Evolutionary conservation across 2,113 vertebrate genomes (phyloP).

Genomic region (Labeo catla): DNA sequence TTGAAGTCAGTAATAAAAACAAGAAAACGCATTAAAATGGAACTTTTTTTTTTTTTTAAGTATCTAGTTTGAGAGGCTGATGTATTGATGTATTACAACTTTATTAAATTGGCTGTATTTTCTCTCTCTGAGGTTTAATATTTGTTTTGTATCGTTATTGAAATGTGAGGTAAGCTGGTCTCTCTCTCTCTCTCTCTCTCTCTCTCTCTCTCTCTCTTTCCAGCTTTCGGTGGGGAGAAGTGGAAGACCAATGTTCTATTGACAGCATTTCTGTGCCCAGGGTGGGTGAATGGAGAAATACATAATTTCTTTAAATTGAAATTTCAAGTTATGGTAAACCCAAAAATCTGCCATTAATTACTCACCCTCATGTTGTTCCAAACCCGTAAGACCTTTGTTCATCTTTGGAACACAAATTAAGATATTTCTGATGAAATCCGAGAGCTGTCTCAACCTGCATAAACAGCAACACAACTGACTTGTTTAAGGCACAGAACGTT

Average conservation of each 20-base stretch:
- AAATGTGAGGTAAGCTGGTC: not conserved
- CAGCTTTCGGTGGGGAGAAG: constrained; percentile 79
- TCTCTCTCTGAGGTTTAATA: not conserved
- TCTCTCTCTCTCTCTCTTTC: constrained; percentile 59
- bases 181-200: constrained; percentile 60
- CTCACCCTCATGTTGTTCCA: too few species aligned
- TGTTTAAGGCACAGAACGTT: too few species aligned
- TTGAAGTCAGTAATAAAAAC: not conserved
- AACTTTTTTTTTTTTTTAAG: not conserved
- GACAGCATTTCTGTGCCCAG: constrained; percentile 76
- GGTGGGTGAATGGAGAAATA: constrained; percentile 62
- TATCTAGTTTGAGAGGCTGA: not conserved
- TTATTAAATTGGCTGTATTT: not conserved
- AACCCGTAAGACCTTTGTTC: too few species aligned
- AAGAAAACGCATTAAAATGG: not conserved
- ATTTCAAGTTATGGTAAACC: not conserved
- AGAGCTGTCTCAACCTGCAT: too few species aligned
- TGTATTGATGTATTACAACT: not conserved
- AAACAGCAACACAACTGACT: too few species aligned
- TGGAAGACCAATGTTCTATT: constrained; percentile 81
- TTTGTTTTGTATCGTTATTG: not conserved
- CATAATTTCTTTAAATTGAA: not conserved
- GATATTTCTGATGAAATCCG: too few species aligned
- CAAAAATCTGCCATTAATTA: too few species aligned
- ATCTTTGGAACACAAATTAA: too few species aligned